phyloP scores from a whole-genome alignment of 2,888 invertebrate species.

The Acrocyrtus sp. region DNA sequence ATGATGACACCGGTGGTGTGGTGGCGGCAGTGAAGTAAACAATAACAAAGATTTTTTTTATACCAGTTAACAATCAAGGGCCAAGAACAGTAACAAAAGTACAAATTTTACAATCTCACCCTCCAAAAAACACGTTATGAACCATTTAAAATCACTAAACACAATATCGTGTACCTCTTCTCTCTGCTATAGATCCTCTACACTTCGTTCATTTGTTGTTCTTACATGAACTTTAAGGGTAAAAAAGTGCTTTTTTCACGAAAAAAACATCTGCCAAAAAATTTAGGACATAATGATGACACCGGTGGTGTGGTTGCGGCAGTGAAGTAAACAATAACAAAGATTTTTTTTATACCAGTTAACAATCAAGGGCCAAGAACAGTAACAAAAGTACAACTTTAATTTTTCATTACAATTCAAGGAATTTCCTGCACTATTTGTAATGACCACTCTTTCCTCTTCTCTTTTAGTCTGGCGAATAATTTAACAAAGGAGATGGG shows the following conservation, averaged over 20 bases:
- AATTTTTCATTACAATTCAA: background rate
- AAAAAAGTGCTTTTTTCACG: background rate
- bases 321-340: background rate
- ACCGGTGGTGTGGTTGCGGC: background rate
- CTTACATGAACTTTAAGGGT: constrained; percentile 21
- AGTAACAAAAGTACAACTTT: background rate
- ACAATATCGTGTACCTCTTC: constrained; percentile 2
- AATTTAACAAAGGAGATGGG: too few species aligned
- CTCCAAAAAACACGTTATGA: constrained; percentile 34
- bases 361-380: background rate
- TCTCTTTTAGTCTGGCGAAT: too few species aligned
- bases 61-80: background rate
- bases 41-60: background rate
- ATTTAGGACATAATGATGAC: constrained; percentile 24
- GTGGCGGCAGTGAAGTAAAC: background rate
- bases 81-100: background rate
- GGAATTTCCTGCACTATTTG: constrained; percentile 26
- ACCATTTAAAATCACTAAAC: constrained; percentile 17
- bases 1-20: background rate
- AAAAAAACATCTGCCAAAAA: constrained; percentile 14
- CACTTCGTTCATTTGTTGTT: background rate
- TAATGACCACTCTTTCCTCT: constrained; percentile 7
- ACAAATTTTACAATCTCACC: background rate
- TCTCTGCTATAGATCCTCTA: background rate
- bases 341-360: background rate